A percentile compares a stretch with the other conserved stretches of the same genome.
These are phyloP conservation scores for Coronaproctus castanopsis DNA, from an alignment of 2,888 invertebrate genomes.

Conservation along the genomic window DNA sequence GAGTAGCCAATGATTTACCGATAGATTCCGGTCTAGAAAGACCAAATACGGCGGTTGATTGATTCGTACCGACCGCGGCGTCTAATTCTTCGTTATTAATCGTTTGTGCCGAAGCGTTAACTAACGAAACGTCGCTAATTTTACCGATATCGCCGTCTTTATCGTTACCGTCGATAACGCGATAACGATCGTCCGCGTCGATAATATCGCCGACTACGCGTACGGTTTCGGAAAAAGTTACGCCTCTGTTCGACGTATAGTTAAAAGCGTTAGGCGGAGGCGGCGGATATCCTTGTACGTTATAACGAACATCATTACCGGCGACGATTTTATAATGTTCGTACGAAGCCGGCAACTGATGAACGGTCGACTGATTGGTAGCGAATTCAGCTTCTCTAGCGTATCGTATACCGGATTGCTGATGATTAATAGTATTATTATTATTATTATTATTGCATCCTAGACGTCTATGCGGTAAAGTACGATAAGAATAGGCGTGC, in stretches of 20 bases:
- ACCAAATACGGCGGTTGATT: constrained; percentile 28
- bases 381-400: constrained; percentile 45
- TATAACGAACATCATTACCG: constrained; percentile 41
- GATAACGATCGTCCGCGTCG: constrained; percentile 21
- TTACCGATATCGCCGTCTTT: neutral
- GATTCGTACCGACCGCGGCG: neutral
- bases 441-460: constrained; percentile 54
- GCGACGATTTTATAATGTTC: constrained; percentile 26
- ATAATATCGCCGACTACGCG: constrained; percentile 26
- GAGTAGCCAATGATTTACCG: no score
- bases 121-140: neutral
- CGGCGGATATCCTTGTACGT: constrained; percentile 59
- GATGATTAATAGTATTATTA: constrained; percentile 30
- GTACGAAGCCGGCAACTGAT: constrained; percentile 29
- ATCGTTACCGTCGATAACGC: neutral
- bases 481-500: constrained; percentile 39
- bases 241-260: constrained; percentile 28
- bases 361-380: constrained; percentile 28
- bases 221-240: constrained; percentile 9
- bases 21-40: no score
- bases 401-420: constrained; percentile 28
- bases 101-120: constrained; percentile 13
- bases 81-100: neutral
- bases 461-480: constrained; percentile 46
- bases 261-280: constrained; percentile 25